These are phyloP conservation scores for Caradrina clavipalpis DNA, from an alignment of 2,888 invertebrate genomes.

Conservation along the genomic window DNA sequence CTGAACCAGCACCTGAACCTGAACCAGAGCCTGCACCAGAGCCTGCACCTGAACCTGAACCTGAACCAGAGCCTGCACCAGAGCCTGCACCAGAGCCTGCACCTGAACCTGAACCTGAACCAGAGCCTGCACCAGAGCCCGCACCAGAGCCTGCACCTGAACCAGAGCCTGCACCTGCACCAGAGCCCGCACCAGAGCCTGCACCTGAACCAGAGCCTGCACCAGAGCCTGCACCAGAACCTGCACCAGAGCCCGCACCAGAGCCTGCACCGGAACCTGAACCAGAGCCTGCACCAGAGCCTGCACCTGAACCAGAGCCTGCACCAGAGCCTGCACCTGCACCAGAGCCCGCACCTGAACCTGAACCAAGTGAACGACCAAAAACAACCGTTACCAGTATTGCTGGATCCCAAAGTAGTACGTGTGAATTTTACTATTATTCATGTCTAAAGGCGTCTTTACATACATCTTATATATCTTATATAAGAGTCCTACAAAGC, in stretches of 20 bases:
- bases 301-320: not conserved
- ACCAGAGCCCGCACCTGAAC: not conserved
- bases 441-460: too few species aligned
- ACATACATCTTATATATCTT: too few species aligned
- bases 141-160: too few species aligned
- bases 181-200: not conserved
- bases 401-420: not conserved
- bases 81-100: not conserved
- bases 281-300: conserved; percentile 77
- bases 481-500: too few species aligned
- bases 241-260: conserved; percentile 50
- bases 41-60: conserved; percentile 76
- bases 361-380: not conserved
- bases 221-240: conserved; percentile 67
- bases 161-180: not conserved
- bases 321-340: not conserved
- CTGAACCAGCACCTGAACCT: conserved; percentile 57
- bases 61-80: not conserved
- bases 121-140: not conserved
- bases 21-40: not conserved
- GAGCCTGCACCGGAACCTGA: conserved; percentile 61
- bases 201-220: conserved; percentile 63
- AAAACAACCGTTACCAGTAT: not conserved
- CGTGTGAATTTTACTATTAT: too few species aligned
- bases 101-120: not conserved